Evolutionary conservation across 2,113 vertebrate genomes (phyloP).

Genomic region (Sphaerodactylus townsendi): DNA sequence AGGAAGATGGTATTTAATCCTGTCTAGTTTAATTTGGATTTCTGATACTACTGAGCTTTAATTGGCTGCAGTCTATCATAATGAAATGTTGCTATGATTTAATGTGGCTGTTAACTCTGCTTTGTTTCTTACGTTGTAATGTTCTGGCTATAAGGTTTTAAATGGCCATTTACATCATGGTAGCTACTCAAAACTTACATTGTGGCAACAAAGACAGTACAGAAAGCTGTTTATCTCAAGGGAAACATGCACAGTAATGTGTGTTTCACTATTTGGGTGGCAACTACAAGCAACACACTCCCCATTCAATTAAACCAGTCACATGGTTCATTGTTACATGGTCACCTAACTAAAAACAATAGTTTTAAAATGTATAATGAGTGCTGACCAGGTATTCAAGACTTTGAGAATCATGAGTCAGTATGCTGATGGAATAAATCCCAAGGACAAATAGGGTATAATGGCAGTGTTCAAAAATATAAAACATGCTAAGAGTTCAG

Average conservation of each 20-base stretch:
- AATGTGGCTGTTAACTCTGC: slow-evolving; percentile 44
- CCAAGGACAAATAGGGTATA: neutral
- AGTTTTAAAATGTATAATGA: neutral
- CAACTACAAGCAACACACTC: neutral
- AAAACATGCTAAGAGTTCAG: neutral
- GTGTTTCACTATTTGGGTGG: neutral
- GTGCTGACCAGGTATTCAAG: neutral
- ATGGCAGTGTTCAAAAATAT: neutral
- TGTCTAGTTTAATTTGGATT: slow-evolving; percentile 54
- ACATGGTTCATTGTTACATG: neutral
- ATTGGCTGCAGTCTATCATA: slow-evolving; percentile 48
- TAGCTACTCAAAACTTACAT: too few species aligned
- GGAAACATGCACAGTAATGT: neutral
- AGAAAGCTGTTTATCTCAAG: neutral
- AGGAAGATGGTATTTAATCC: slow-evolving; percentile 16
- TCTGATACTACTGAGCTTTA: slow-evolving; percentile 35
- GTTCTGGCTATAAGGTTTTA: neutral
- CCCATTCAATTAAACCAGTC: neutral
- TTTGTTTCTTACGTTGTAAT: slow-evolving; percentile 15
- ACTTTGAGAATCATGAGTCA: neutral
- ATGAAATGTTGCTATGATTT: neutral
- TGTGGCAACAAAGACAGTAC: neutral
- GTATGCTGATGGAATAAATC: neutral
- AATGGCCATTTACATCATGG: neutral
- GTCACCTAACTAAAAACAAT: neutral